Conservation (phyloP, 2,888 invertebrate species). For the Lissocephala sabroskyi region DNA sequence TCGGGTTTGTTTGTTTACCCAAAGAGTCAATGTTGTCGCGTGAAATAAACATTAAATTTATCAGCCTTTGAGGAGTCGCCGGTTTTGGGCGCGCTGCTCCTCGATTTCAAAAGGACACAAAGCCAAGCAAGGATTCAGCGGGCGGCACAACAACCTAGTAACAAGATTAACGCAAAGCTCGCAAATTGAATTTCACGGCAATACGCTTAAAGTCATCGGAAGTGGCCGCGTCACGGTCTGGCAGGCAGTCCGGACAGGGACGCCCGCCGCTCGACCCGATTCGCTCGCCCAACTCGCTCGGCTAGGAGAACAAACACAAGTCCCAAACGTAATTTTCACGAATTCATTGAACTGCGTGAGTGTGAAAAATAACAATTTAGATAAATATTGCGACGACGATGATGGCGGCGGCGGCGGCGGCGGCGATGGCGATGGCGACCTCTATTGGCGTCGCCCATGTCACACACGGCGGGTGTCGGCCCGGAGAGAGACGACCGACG, state of each 20-base stretch:
- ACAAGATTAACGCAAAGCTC: constrained; percentile 62
- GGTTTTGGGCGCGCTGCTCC: too few species aligned
- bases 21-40: too few species aligned
- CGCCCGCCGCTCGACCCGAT: too few species aligned
- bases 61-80: not conserved
- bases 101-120: too few species aligned
- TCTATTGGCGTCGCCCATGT: constrained; percentile 45
- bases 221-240: constrained; percentile 10
- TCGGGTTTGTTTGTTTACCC: too few species aligned
- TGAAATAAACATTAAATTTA: not conserved
- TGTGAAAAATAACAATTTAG: constrained; percentile 73
- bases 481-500: too few species aligned
- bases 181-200: constrained; percentile 64
- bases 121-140: constrained; percentile 38
- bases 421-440: constrained; percentile 42
- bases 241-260: not conserved
- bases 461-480: constrained; percentile 30
- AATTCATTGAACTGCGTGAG: constrained; percentile 73
- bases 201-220: constrained; percentile 53
- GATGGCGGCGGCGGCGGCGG: constrained; percentile 4
- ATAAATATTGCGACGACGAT: constrained; percentile 69
- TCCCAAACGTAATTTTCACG: constrained; percentile 73
- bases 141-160: constrained; percentile 46
- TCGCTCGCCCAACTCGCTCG: too few species aligned
- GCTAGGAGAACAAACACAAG: constrained; percentile 53